Evolutionary conservation across 2,888 invertebrate genomes (phyloP).

Genomic region (Neocrepidodera transversa): DNA sequence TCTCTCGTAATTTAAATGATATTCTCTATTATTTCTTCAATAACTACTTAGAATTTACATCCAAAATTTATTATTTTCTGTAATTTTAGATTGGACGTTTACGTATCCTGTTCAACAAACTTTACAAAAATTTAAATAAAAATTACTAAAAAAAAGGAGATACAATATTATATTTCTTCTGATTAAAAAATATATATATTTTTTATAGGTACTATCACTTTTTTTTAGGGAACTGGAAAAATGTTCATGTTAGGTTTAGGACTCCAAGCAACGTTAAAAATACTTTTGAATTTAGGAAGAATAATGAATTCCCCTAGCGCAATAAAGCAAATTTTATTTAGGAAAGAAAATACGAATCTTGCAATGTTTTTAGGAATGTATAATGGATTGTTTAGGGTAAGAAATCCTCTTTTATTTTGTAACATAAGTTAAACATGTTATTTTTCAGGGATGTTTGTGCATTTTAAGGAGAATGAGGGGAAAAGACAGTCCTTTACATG

Average conservation of each 20-base stretch:
- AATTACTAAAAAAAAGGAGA: too few relatives aligned
- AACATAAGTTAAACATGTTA: background rate
- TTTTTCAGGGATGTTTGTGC: slow-evolving; percentile 67
- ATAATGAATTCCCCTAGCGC: slow-evolving; percentile 63
- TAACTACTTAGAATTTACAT: too few relatives aligned
- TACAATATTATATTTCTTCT: too few relatives aligned
- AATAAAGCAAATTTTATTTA: slow-evolving; percentile 64
- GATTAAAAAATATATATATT: too few relatives aligned
- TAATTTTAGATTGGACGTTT: too few relatives aligned
- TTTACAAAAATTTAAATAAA: too few relatives aligned
- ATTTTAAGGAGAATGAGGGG: slow-evolving; percentile 67
- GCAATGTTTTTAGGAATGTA: slow-evolving; percentile 76
- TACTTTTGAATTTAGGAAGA: slow-evolving; percentile 65
- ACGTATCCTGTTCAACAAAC: too few relatives aligned
- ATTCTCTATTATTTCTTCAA: too few relatives aligned
- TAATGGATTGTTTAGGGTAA: slow-evolving; percentile 72
- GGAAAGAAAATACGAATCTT: slow-evolving; percentile 66
- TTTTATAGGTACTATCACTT: slow-evolving; percentile 5
- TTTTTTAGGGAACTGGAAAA: slow-evolving; percentile 64
- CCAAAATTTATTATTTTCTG: too few relatives aligned
- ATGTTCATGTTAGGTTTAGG: slow-evolving; percentile 70
- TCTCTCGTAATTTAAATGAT: too few relatives aligned
- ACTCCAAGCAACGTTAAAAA: slow-evolving; percentile 67
- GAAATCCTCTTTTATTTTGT: slow-evolving; percentile 37
- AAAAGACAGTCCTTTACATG: slow-evolving; percentile 68